phyloP scores from a whole-genome alignment of 2,888 invertebrate species.

The Callyntrura sp. region DNA sequence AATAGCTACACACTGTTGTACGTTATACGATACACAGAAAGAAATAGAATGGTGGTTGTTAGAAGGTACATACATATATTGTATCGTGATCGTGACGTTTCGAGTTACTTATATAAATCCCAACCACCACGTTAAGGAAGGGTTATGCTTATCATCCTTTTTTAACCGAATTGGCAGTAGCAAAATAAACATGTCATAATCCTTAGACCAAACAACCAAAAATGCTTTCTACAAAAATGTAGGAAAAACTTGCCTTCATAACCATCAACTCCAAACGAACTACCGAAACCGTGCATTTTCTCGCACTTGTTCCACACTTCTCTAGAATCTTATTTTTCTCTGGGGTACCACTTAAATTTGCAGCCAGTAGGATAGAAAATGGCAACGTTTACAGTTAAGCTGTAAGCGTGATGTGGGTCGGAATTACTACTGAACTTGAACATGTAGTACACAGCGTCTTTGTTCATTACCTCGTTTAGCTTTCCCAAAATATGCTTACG shows the following conservation, averaged over 20 bases:
- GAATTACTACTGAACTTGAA: too few species aligned
- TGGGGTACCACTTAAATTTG: constrained; percentile 9
- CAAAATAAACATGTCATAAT: constrained; percentile 34
- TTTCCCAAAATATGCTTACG: constrained; percentile 15
- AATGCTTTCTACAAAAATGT: background rate
- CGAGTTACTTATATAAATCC: too few species aligned
- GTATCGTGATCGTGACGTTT: too few species aligned
- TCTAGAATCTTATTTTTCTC: background rate
- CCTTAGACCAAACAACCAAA: background rate
- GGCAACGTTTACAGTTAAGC: constrained; percentile 48
- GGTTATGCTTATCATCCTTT: constrained; percentile 20
- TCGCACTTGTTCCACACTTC: background rate
- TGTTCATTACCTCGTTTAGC: background rate
- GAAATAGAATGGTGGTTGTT: too few species aligned
- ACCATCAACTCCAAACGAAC: background rate
- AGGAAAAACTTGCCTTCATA: background rate
- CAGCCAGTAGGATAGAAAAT: background rate
- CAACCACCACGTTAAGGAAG: too few species aligned
- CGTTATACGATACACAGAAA: too few species aligned
- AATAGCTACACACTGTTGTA: too few species aligned
- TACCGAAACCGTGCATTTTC: background rate
- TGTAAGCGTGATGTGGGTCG: background rate
- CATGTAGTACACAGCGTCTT: constrained; percentile 18
- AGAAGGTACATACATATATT: too few species aligned
- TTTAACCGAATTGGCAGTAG: constrained; percentile 2